Evolutionary conservation across 2,797 vertebrate genomes (phyloP), one percentile per base, ranked within the genome.

Genomic region (Tiaroga cobitis): DNA sequence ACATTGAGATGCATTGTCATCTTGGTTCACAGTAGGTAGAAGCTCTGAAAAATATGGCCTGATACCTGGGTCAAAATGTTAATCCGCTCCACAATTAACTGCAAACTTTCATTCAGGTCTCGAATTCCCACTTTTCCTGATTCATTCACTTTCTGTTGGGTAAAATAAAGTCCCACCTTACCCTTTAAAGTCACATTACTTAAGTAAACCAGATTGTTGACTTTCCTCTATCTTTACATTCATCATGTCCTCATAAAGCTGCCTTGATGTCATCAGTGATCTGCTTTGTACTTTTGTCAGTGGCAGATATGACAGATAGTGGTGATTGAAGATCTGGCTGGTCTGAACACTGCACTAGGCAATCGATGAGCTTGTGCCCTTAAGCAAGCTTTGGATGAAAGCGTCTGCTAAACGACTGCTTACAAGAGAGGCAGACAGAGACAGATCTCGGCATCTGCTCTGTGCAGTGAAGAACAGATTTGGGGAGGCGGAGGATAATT

Each of bases 401-500:
- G 24, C 29, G 24, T 76, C 43, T 37, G 3, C 70, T 83, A 73
- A 75, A 65, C 75, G 81, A 65, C 70, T 78, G 61, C 39, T 69
- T 67, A 63, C 13, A 21, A 69, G 32, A 59, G 46, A 81, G 43
- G 41, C 21, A 37, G 6, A 81, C 82, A 68, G 46, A 76, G 59
- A 70, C 21, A 26, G 7, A 73, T 83, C 54, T 24, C 69, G 2
- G 49, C 59, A 75, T 74, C 32, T 76, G 82, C 56, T 43, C 21
- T 15, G 16, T 67, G 34, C 34, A 26, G 61, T 11, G 8, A 74
- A 39, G 51, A 81, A 59, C 83, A 80, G 34, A 81, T 80, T 86
- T 69, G 32, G 37, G 54, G 63, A 82, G 68, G 67, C 21, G 39
- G 11, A 43, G 80, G 79, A 54, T 84, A 83, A 78, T 78, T 67